Base-by-base conservation (phyloP, 2,888 invertebrate genomes). In the Epistrophella euchroma region DNA sequence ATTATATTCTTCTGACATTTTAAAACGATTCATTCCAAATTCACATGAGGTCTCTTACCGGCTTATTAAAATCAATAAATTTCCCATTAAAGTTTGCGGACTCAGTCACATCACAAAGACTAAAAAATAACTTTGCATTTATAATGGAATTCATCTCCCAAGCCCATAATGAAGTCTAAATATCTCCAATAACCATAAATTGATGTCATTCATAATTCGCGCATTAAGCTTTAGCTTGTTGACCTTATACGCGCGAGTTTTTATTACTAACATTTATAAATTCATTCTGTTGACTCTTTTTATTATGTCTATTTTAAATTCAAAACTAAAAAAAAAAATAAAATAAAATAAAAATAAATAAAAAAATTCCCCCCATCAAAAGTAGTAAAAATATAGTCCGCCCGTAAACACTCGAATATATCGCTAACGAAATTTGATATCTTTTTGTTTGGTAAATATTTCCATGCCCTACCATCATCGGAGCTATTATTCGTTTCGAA, bases 181-280 rank as follows among this genome's bases (percentile, higher is more conserved):
- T 78, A 77, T 71, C 77, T 74, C 45, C 81, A 77, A 86, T 82
- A 78, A 86, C 64, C 62, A 82, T 82, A 86, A 86, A 86, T 86
- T 82, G 73, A 77, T 77, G 82, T 74, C 86, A 55, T 82, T 81
- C 82, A 81, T 86, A 82, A 86, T 81, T 86, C 86, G 82, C 82
- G 74, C 74, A 74, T 77, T 82, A 56, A 73, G 70, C 28, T 77
- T 82, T 50, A 73, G 70, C 28, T 45, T 56, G 80, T 15, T 73
- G 81, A 80, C 85, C 85, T 85, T 85, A 80, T 73, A 76, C 68
- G 76, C 35, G 2, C 45, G 78, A 52, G 74, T 25, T 32, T 66
- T 79, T 84, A 79, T 71, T 22, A 43, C 52, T 56, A 28, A 50
- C 58, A 35, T 43, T 71, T 56, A 15, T 32, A 32, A 50, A 50